phyloP scores from a whole-genome alignment of 2,797 vertebrate genomes.

The Eleutherodactylus coqui region DNA sequence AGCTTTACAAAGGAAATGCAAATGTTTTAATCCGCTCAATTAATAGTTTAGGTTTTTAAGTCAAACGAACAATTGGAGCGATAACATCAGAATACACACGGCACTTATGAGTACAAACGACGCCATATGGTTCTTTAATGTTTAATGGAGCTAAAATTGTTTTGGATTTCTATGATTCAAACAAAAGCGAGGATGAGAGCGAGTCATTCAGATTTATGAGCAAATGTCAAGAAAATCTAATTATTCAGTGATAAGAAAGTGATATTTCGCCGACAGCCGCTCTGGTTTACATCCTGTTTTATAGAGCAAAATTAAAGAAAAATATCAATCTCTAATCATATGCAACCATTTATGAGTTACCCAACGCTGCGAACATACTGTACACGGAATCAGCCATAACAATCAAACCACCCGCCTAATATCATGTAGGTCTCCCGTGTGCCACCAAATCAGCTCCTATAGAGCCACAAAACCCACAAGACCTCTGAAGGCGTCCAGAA shows the following conservation, averaged over 20 bases:
- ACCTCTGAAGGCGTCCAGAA: too few relatives aligned
- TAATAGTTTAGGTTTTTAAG: constrained; percentile 46
- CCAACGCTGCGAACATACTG: background rate
- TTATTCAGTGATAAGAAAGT: background rate
- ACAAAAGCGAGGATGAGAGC: constrained; percentile 5
- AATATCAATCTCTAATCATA: background rate
- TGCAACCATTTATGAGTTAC: background rate
- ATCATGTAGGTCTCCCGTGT: too few relatives aligned
- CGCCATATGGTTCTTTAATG: constrained; percentile 54
- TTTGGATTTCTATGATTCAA: background rate
- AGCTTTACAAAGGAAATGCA: constrained; percentile 59
- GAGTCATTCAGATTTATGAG: background rate
- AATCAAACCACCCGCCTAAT: too few relatives aligned
- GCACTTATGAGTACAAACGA: constrained; percentile 46
- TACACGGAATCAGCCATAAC: too few relatives aligned
- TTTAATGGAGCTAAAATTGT: constrained; percentile 52
- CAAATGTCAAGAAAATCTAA: background rate
- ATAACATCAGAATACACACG: constrained; percentile 39
- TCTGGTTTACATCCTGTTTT: background rate
- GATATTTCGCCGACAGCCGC: background rate
- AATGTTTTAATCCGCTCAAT: constrained; percentile 59
- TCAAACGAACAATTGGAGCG: constrained; percentile 33
- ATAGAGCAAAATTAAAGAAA: background rate
- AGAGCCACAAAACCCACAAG: too few relatives aligned
- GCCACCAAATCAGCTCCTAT: too few relatives aligned